phyloP scores from a whole-genome alignment of 2,888 invertebrate species.

The Scaptomyza flava region DNA sequence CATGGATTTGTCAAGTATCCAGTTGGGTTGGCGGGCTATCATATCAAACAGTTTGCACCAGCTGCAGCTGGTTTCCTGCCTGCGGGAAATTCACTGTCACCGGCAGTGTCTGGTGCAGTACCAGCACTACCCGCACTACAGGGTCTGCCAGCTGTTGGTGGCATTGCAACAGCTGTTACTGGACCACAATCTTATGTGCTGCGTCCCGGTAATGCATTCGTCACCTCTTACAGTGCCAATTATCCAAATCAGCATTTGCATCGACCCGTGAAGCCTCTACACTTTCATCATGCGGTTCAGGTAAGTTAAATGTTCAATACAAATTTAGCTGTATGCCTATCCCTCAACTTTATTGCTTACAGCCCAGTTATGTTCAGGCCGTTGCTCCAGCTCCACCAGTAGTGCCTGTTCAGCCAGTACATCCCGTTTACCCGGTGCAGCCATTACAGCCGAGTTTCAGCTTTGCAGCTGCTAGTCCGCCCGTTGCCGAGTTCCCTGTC shows the following conservation, averaged over 20 bases:
- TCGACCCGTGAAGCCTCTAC: constrained; percentile 63
- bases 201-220: constrained; percentile 81
- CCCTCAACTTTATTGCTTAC: constrained; percentile 6
- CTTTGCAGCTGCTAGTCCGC: constrained; percentile 32
- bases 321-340: neutral
- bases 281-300: constrained; percentile 62
- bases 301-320: constrained; percentile 18
- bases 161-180: constrained; percentile 42
- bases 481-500: constrained; percentile 45
- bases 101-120: constrained; percentile 22
- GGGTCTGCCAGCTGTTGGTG: constrained; percentile 35
- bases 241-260: constrained; percentile 81
- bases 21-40: constrained; percentile 36
- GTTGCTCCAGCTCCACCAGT: constrained; percentile 37
- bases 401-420: constrained; percentile 31
- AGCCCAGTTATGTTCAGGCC: constrained; percentile 61
- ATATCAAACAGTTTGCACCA: constrained; percentile 45
- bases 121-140: constrained; percentile 25
- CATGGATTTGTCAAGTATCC: constrained; percentile 59
- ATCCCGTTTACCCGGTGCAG: constrained; percentile 35
- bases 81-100: constrained; percentile 6
- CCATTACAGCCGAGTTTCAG: constrained; percentile 35
- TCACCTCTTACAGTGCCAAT: constrained; percentile 82
- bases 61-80: constrained; percentile 29
- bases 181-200: constrained; percentile 72